phyloP scores from a whole-genome alignment of 2,113 vertebrate genomes.

The crab-eating macaque (Macaca fascicularis) region T2T-MFA8v1.1 NC_088394.1:43177001-43177500 shows the following conservation, averaged over 20 bases:
- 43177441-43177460: not conserved
- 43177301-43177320: not conserved
- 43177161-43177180: not conserved
- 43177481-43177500: not conserved
- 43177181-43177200: not conserved
- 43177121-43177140: not conserved
- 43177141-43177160: not conserved
- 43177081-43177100: not conserved
- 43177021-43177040: not conserved
- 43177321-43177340: not conserved
- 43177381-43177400: not conserved
- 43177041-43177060: not conserved
- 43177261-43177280: not conserved
- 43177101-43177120: not conserved
- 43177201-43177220: not conserved
- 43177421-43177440: not conserved
- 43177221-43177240: not conserved
- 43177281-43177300: not conserved
- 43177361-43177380: not conserved
- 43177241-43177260: not conserved
- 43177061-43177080: not conserved
- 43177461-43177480: not conserved
- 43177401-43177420: not conserved
- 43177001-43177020: not conserved
- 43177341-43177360: not conserved